A percentile compares a stretch with the other conserved stretches of the same genome.
Conservation (phyloP, 2,888 invertebrate genomes). For the Standfussiana lucernea region DNA sequence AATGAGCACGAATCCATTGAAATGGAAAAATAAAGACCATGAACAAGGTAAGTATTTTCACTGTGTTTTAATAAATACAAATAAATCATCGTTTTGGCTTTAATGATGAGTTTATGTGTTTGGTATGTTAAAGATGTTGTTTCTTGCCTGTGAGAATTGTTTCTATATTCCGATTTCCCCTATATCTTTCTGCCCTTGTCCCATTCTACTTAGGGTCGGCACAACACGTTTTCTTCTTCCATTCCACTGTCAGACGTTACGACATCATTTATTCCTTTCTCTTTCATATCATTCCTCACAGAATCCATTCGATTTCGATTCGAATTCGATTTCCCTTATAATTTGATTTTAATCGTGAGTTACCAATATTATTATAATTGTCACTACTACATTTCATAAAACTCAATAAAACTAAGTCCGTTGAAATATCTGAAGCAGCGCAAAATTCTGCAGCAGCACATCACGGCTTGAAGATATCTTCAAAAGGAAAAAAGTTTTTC, state of each 20-base stretch:
- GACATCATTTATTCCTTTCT: no score
- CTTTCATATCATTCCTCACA: no score
- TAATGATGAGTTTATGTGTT: not conserved
- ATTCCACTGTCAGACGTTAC: no score
- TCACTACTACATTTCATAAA: not conserved
- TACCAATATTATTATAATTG: not conserved
- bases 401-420: not conserved
- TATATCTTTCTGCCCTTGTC: no score
- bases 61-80: not conserved
- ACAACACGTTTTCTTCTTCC: no score
- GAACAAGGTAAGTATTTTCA: constrained; percentile 18
- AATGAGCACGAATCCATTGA: constrained; percentile 24
- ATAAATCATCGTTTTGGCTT: not conserved
- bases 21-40: not conserved
- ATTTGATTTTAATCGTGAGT: not conserved
- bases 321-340: no score
- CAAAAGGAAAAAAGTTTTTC: constrained; percentile 40
- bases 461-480: constrained; percentile 35
- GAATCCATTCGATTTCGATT: no score
- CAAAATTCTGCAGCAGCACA: not conserved
- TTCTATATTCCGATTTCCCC: not conserved
- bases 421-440: constrained; percentile 28
- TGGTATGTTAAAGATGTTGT: not conserved
- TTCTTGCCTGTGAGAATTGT: not conserved
- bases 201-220: no score